These are phyloP conservation scores for Tribolium castaneum DNA, from an alignment of 1,140 invertebrate genomes.

Conservation along the genomic window DNA sequence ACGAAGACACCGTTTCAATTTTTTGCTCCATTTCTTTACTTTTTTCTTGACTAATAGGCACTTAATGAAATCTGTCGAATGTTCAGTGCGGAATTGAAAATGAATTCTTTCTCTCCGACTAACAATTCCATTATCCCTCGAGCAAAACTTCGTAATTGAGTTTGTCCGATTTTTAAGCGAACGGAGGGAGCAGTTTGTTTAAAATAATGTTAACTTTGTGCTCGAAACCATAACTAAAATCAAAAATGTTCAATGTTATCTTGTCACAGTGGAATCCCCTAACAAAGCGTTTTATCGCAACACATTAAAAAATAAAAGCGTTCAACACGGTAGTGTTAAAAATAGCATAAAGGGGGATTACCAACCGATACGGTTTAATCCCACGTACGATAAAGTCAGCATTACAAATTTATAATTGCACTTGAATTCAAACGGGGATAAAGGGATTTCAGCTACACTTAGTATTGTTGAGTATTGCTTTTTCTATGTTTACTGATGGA, in stretches of 20 bases:
- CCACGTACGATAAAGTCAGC: background rate
- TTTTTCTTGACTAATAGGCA: background rate
- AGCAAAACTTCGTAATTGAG: background rate
- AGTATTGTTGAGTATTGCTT: background rate
- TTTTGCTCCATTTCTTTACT: background rate
- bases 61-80: background rate
- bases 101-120: background rate
- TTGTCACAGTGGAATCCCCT: background rate
- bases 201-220: background rate
- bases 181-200: background rate
- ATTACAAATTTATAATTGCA: background rate
- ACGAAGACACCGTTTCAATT: background rate
- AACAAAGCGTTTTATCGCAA: background rate
- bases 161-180: background rate
- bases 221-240: background rate
- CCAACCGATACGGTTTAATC: background rate
- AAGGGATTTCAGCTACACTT: background rate
- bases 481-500: background rate
- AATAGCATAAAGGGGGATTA: background rate
- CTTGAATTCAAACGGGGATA: background rate
- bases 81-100: background rate
- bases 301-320: background rate
- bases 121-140: background rate
- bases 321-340: background rate
- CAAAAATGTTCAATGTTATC: background rate